Conservation (phyloP, 2,113 vertebrate genomes). For the Theristicus caerulescens region DNA sequence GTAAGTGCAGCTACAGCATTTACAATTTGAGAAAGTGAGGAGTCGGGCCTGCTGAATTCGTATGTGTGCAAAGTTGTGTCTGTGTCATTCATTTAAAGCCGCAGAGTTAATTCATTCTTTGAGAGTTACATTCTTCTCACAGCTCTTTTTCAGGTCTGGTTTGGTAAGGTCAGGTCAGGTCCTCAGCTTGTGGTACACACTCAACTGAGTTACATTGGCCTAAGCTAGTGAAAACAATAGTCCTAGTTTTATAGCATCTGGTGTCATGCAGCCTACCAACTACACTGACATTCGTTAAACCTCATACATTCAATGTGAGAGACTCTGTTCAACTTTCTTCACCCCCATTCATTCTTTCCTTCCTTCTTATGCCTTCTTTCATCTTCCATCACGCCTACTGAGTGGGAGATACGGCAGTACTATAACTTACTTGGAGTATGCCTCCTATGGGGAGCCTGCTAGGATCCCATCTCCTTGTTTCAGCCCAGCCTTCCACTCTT, state of each 20-base stretch:
- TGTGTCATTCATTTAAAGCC: not conserved
- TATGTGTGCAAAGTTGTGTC: not conserved
- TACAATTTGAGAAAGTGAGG: not conserved
- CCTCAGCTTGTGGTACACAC: not conserved
- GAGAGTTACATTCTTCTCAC: not conserved
- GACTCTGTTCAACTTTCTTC: not conserved
- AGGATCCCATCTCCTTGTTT: not conserved
- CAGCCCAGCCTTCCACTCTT: not conserved
- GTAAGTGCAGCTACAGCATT: not conserved
- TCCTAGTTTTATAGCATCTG: not conserved
- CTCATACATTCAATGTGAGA: not conserved
- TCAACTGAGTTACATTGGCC: not conserved
- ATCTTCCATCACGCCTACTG: not conserved
- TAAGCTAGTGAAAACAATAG: not conserved
- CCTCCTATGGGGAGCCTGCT: not conserved
- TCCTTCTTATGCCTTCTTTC: not conserved
- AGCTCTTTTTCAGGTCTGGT: not conserved
- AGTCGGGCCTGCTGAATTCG: not conserved
- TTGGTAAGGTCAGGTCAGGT: not conserved
- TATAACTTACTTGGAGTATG: not conserved
- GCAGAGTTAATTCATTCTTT: not conserved
- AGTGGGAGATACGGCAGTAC: not conserved
- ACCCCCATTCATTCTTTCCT: not conserved
- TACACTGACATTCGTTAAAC: not conserved
- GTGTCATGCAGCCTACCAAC: not conserved